Evolutionary conservation across 2,888 invertebrate genomes (phyloP).

Genomic region (Anorthoa munda): DNA sequence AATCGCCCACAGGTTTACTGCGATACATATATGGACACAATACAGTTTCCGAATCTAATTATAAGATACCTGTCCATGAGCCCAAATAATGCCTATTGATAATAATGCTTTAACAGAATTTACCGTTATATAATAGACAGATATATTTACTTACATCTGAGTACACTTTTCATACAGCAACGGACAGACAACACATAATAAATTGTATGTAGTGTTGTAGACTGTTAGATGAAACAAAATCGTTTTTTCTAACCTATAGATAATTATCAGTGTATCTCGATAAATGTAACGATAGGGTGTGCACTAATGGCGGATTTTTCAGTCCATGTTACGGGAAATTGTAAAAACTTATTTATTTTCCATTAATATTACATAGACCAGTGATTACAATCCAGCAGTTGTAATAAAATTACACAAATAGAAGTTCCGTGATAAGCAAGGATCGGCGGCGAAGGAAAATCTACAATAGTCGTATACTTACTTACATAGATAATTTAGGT

Average conservation of each 20-base stretch:
- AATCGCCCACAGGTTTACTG: conserved; percentile 25
- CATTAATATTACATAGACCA: neutral
- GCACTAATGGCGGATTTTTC: neutral
- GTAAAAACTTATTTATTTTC: conserved; percentile 2
- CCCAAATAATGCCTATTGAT: neutral
- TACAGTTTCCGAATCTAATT: conserved; percentile 34
- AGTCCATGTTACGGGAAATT: too few relatives aligned
- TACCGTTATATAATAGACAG: neutral
- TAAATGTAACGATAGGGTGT: neutral
- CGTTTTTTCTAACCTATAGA: too few relatives aligned
- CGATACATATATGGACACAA: conserved; percentile 6
- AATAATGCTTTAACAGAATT: neutral
- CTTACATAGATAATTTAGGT: neutral
- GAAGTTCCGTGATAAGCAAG: neutral
- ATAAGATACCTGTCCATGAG: conserved; percentile 4
- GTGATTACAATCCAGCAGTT: neutral
- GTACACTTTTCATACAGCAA: neutral
- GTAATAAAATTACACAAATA: neutral
- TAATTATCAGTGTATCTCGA: neutral
- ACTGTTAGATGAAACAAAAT: neutral
- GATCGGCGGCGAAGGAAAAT: neutral
- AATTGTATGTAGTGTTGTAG: neutral
- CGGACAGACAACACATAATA: neutral
- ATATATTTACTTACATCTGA: too few relatives aligned
- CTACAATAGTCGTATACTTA: neutral